Conservation (phyloP, 2,888 invertebrate genomes). For the Pherbina coryleti region DNA sequence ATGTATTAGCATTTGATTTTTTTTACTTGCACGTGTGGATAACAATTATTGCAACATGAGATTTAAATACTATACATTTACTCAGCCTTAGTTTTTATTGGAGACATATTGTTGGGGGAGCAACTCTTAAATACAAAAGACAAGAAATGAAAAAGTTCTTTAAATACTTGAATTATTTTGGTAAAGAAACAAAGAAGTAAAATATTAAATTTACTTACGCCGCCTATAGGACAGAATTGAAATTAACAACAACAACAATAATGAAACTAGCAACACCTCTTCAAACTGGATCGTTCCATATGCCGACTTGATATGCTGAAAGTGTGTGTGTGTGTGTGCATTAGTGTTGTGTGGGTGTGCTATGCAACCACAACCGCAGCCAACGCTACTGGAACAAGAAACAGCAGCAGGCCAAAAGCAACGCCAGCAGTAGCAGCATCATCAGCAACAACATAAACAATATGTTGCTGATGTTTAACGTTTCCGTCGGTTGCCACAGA, state of each 20-base stretch:
- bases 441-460: slow-evolving; percentile 23
- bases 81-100: no score
- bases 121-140: background rate
- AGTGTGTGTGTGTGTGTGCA: no score
- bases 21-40: background rate
- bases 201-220: no score
- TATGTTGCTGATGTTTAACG: background rate
- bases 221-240: no score
- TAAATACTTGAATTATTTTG: no score
- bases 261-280: no score
- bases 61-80: no score
- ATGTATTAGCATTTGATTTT: slow-evolving; percentile 15
- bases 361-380: slow-evolving; percentile 8
- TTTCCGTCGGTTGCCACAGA: slow-evolving; percentile 18
- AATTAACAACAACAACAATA: no score
- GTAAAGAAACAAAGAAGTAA: no score
- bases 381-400: slow-evolving; percentile 19
- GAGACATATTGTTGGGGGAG: background rate
- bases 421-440: slow-evolving; percentile 34
- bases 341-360: background rate
- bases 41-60: background rate
- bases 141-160: no score
- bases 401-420: slow-evolving; percentile 18
- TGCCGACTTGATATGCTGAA: no score
- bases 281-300: no score